Evolutionary conservation across 2,113 vertebrate genomes (phyloP), one percentile per base, ranked within the genome.

Genomic region (Desmodus rotundus): DNA sequence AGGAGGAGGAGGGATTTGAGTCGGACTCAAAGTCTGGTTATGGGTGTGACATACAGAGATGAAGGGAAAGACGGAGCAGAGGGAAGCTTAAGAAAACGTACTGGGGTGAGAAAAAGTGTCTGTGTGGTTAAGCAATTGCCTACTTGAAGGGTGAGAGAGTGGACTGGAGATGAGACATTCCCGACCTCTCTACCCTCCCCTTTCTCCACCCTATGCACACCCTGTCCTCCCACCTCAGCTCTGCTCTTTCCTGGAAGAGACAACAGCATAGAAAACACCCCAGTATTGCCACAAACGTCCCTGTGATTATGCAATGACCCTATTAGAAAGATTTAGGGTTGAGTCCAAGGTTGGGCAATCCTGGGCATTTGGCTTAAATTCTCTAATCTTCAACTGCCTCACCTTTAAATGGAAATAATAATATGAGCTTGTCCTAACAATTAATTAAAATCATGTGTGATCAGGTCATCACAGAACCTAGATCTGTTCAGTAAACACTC

Each of bases 161-260:
- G n/a, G n/a, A 11, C n/a, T 38, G 41, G 63, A 80, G 31, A 16
- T 17, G 72, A 52, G 65, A 41, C 13, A 47, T 11, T 52, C 11
- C 68, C 38, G 8, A 9, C 4, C 36, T 76, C 38, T 43, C 85
- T 26, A 68, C 24, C 16, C 16, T 4, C 13, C 33, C 33, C 31
- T 31, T 26, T 2, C 36, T 8, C 52, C 26, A 38, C 58, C 58
- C 50, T 43, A 3, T n/a, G 52, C 68, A 28, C 76, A 14, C 54
- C 47, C 36, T 26, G 28, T 26, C 43, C 28, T 31, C 38, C 17
- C 33, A 72, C 31, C 45, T 89, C 14, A 56, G 17, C 17, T 58
- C 67, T 76, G 31, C 52, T 70, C 73, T 68, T 94, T 43, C 50
- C 43, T 15, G 31, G n/a, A 82, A 70, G 31, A 86, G 72, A 77